A percentile compares a stretch with the other conserved stretches of the same genome.
These are phyloP conservation scores for Antechinus stuartii DNA, from an alignment of 2,113 vertebrate species.

Conservation along the genomic window DNA sequence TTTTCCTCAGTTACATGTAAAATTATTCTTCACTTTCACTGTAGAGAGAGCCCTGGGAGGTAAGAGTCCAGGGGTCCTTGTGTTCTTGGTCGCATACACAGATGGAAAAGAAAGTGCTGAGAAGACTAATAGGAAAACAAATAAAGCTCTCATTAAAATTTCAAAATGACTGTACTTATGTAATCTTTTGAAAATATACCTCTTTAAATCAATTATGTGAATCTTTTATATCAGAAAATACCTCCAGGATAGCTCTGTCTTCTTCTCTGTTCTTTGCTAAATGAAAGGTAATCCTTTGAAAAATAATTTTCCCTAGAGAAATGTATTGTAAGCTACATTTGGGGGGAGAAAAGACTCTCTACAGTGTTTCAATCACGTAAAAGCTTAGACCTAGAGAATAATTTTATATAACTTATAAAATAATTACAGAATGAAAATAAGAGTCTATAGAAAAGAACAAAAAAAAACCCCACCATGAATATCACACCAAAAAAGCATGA, in stretches of 20 bases:
- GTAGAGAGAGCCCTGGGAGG: not conserved
- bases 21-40: not conserved
- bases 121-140: not conserved
- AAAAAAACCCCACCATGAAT: not conserved
- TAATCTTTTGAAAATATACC: not conserved
- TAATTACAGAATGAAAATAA: not conserved
- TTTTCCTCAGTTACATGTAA: too few species aligned
- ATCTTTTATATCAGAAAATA: not conserved
- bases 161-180: not conserved
- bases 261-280: not conserved
- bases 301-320: not conserved
- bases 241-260: not conserved
- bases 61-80: not conserved
- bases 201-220: conserved; percentile 1
- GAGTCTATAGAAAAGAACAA: not conserved
- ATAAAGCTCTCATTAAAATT: not conserved
- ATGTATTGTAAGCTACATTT: not conserved
- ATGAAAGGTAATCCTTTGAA: not conserved
- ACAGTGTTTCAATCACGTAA: not conserved
- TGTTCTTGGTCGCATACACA: not conserved
- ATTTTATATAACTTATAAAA: not conserved
- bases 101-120: not conserved
- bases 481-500: not conserved
- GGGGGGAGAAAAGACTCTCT: not conserved
- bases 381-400: not conserved